A percentile compares a stretch with the other conserved stretches of the same genome.
phyloP scores from a whole-genome alignment of 2,888 invertebrate genomes.

The Drosophila affinis region DNA sequence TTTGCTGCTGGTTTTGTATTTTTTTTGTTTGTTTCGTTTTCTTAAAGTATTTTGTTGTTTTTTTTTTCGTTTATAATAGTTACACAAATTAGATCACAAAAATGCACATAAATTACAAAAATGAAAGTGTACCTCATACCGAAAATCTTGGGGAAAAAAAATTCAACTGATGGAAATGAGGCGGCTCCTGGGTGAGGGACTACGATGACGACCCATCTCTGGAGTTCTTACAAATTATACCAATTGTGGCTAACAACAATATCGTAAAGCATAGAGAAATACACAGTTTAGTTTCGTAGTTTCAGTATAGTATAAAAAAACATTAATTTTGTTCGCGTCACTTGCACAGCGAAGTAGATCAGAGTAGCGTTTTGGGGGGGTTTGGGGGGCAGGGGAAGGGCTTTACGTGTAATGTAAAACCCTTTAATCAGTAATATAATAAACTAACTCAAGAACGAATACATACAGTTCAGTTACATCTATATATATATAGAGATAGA shows the following conservation, averaged over 20 bases:
- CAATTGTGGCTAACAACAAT: constrained; percentile 16
- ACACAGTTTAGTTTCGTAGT: constrained; percentile 33
- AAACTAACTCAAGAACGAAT: constrained; percentile 38
- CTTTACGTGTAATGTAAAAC: constrained; percentile 41
- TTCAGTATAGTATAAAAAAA: constrained; percentile 29
- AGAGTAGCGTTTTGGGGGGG: constrained; percentile 9
- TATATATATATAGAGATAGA: constrained; percentile 30
- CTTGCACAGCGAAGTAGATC: constrained; percentile 51
- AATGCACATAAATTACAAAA: constrained; percentile 81
- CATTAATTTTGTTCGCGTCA: constrained; percentile 55
- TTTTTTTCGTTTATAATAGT: constrained; percentile 74
- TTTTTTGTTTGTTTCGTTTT: constrained; percentile 40
- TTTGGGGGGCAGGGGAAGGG: constrained; percentile 26
- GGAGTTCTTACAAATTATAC: constrained; percentile 37
- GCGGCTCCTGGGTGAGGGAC: constrained; percentile 27
- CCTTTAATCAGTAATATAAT: constrained; percentile 28
- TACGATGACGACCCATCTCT: constrained; percentile 18
- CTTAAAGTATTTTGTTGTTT: constrained; percentile 56
- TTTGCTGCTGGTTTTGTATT: constrained; percentile 54
- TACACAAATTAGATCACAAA: constrained; percentile 82
- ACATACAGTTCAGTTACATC: constrained; percentile 44
- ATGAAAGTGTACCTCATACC: constrained; percentile 62
- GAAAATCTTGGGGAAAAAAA: constrained; percentile 44
- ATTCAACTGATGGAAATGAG: constrained; percentile 41
- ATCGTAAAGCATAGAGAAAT: constrained; percentile 45